Conservation (phyloP, 2,113 vertebrate species). For the Mystacornis crossleyi region DNA sequence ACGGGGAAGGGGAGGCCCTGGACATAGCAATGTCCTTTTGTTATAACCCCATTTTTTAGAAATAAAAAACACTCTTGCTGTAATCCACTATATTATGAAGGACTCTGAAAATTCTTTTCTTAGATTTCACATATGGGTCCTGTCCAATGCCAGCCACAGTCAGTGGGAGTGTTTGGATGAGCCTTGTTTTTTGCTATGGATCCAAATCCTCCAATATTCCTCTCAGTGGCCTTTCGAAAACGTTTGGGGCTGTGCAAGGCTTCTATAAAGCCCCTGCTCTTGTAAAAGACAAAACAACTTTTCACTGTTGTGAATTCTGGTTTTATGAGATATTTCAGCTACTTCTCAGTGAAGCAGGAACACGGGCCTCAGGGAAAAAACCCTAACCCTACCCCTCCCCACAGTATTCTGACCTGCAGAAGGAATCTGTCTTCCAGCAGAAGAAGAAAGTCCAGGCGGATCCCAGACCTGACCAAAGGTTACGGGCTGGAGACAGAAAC, state of each 20-base stretch:
- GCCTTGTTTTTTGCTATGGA: background rate
- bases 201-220: background rate
- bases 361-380: background rate
- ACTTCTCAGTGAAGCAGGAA: background rate
- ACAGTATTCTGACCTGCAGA: background rate
- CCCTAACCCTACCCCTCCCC: background rate
- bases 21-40: background rate
- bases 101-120: background rate
- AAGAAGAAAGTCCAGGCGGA: background rate
- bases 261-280: background rate
- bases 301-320: background rate
- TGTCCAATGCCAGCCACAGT: background rate
- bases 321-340: background rate
- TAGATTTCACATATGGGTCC: background rate
- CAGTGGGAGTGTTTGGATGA: background rate
- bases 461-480: conserved; percentile 48
- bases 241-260: background rate
- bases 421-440: background rate
- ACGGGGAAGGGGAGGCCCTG: background rate
- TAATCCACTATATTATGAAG: background rate
- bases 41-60: background rate
- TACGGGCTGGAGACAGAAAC: conserved; percentile 19
- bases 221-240: background rate
- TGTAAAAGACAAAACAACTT: background rate
- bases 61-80: background rate